These are phyloP conservation scores for Ciconia stormi DNA, from an alignment of 2,113 vertebrate species.

Conservation along the genomic window DNA sequence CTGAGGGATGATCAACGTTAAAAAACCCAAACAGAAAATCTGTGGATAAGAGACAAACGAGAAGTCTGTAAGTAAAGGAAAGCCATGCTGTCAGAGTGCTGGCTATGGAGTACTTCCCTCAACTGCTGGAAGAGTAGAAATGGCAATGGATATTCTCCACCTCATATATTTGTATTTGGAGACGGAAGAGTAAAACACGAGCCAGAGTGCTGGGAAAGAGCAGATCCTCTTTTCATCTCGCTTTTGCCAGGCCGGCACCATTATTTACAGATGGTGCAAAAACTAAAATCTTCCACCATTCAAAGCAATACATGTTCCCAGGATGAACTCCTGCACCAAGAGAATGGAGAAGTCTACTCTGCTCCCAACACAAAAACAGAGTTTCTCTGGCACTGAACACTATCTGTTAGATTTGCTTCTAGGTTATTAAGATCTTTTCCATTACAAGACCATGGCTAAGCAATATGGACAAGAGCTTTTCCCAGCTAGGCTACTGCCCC, in stretches of 20 bases:
- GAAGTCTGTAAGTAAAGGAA: background rate
- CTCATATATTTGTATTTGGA: fast-evolving
- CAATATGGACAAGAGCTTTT: background rate
- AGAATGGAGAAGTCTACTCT: background rate
- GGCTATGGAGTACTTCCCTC: background rate
- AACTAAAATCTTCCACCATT: background rate
- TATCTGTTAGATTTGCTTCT: background rate
- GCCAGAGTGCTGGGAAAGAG: background rate
- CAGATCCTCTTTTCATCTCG: background rate
- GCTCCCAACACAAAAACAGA: fast-evolving
- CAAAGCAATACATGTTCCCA: background rate
- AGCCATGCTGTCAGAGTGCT: background rate
- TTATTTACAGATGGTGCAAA: background rate
- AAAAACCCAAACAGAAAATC: background rate
- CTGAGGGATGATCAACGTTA: background rate
- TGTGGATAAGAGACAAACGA: background rate
- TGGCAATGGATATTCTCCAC: background rate
- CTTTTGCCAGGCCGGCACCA: background rate
- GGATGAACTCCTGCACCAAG: background rate
- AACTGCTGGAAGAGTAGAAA: background rate
- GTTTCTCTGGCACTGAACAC: background rate
- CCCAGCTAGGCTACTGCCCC: background rate
- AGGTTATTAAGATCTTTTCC: background rate
- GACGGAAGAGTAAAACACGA: background rate
- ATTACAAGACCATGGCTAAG: background rate